Evolutionary conservation across 2,797 vertebrate species (phyloP), one percentile per base, ranked within the genome.

Genomic region (Pelodytes ibericus): DNA sequence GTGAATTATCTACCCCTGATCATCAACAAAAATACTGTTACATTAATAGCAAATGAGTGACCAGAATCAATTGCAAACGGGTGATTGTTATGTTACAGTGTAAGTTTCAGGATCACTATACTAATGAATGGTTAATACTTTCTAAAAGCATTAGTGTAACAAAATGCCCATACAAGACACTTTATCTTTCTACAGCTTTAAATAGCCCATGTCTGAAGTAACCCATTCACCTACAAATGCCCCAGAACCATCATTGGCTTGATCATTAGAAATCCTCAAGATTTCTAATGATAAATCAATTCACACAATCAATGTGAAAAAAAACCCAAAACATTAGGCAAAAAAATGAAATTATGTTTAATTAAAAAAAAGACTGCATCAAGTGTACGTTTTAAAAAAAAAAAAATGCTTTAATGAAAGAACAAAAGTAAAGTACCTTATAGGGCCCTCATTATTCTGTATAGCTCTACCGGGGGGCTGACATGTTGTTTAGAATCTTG

Each of bases 111-210:
- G 75, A 57, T 20, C 26, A 69, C 64, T 57, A 80, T 77, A 73
- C 79, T 64, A 81, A 83, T 84, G 82, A 86, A 84, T 79, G 83
- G 72, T 39, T 26, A 67, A 82, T 77, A 79, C 49, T 75, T 79
- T 72, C 80, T 67, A 82, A 70, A 53, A 80, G 33, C 11, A 31
- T 56, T 64, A 76, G 36, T 77, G 70, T 72, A 86, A 65, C 80
- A 83, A 72, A 81, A 82, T n/a, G 81, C 77, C 49, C 31, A 81
- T 81, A 22, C 59, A 75, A 68, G 70, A 49, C 57, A 81, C 71
- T 80, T 74, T 71, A 82, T 81, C 81, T 79, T 82, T 72, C 68
- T 81, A 3, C 8, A 68, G 61, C 27, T 63, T 44, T 53, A 47
- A 66, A 61, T 22, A 80, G 77, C 61, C 30, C 70, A 2, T n/a